Evolutionary conservation across 2,888 invertebrate species (phyloP).

Genomic region (Marasmarcha lunaedactyla): DNA sequence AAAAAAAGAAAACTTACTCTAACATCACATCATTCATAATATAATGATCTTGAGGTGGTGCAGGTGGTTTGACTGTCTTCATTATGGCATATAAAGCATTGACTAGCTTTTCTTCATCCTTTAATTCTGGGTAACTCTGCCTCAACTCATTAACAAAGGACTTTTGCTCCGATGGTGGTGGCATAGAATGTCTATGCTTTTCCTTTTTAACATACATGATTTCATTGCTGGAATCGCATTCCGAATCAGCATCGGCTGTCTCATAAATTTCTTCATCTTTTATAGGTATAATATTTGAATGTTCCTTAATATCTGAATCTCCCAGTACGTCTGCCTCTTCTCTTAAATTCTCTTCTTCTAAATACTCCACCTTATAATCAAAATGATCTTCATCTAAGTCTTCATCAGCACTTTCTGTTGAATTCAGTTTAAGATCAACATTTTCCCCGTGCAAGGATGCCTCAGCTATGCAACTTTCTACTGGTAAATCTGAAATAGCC

Average conservation of each 20-base stretch:
- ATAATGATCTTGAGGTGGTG: constrained; percentile 30
- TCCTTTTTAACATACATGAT: not conserved
- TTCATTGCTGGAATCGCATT: not conserved
- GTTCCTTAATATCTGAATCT: not conserved
- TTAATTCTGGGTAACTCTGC: constrained; percentile 30
- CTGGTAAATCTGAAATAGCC: not conserved
- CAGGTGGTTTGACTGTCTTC: constrained; percentile 32
- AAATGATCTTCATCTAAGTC: not conserved
- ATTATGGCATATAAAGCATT: constrained; percentile 35
- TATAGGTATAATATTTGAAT: too few species aligned
- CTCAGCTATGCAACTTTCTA: not conserved
- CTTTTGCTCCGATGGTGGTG: constrained; percentile 20
- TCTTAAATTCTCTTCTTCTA: not conserved
- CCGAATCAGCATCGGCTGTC: not conserved
- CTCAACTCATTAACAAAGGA: constrained; percentile 39
- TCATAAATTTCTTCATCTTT: not conserved
- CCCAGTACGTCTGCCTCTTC: not conserved
- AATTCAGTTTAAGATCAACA: not conserved
- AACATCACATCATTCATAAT: constrained; percentile 27
- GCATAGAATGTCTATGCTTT: constrained; percentile 16
- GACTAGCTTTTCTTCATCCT: constrained; percentile 28
- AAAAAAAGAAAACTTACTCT: too few species aligned
- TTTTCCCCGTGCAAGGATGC: not conserved
- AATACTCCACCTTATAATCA: not conserved
- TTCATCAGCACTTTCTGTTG: not conserved